phyloP scores from a whole-genome alignment of 2,888 invertebrate species.

The Archips crataeganus region DNA sequence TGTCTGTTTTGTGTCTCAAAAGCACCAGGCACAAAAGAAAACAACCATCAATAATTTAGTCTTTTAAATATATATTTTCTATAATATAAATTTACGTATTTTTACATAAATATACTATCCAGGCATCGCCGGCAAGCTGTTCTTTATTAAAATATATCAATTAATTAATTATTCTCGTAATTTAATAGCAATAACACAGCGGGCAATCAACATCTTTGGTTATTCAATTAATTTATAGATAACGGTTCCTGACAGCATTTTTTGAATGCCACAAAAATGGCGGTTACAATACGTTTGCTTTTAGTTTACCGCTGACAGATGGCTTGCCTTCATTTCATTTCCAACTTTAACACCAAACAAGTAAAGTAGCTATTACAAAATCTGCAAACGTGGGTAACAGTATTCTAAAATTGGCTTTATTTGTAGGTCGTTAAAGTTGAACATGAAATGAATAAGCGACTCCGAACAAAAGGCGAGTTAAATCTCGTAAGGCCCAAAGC shows the following conservation, averaged over 20 bases:
- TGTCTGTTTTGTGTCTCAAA: no score
- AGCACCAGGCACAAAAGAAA: not conserved
- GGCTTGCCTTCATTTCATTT: no score
- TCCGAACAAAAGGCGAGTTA: no score
- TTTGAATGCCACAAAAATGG: not conserved
- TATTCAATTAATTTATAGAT: constrained; percentile 5
- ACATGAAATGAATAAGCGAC: no score
- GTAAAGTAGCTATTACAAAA: no score
- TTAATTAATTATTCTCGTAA: constrained; percentile 12
- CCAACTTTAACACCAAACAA: no score
- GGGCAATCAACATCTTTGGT: constrained; percentile 20
- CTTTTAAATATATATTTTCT: constrained; percentile 34
- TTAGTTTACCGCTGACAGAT: no score
- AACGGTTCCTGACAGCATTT: constrained; percentile 7
- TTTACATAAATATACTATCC: constrained; percentile 24
- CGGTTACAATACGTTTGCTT: no score
- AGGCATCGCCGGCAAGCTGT: constrained; percentile 16
- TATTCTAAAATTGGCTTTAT: no score
- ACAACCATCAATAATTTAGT: constrained; percentile 23
- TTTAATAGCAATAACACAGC: constrained; percentile 4
- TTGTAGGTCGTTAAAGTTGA: no score
- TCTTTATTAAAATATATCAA: constrained; percentile 19
- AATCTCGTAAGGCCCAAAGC: no score
- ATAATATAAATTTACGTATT: constrained; percentile 34
- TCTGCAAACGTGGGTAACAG: no score